phyloP scores from a whole-genome alignment of 2,113 vertebrate genomes.

The Cyanistes caeruleus region DNA sequence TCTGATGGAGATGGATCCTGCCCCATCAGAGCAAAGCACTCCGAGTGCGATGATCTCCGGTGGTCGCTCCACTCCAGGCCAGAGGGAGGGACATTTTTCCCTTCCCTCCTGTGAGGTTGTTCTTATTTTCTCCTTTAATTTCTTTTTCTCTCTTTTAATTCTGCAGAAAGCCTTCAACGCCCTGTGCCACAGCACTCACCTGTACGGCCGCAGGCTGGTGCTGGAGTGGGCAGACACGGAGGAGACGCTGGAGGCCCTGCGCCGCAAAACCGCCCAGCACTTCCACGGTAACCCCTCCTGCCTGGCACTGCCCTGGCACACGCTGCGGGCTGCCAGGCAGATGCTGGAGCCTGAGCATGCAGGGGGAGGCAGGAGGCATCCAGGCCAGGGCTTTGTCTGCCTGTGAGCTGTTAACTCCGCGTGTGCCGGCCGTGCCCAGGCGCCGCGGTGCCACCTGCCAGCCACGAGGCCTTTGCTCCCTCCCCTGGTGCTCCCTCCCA shows the following conservation, averaged over 20 bases:
- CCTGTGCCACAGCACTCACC: slow-evolving; percentile 95
- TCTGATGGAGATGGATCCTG: slow-evolving; percentile 43
- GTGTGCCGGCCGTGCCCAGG: background rate
- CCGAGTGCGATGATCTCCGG: background rate
- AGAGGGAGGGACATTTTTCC: background rate
- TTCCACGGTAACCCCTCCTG: slow-evolving; percentile 84
- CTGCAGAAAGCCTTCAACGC: slow-evolving; percentile 90
- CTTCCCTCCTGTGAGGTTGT: background rate
- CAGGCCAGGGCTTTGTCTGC: background rate
- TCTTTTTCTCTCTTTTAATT: background rate
- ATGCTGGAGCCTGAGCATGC: background rate
- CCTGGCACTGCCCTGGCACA: background rate
- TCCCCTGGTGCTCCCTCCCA: fast-evolving
- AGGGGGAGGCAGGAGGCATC: background rate
- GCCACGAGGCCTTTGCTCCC: background rate
- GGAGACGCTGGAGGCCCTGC: slow-evolving; percentile 86
- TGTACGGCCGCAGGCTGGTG: slow-evolving; percentile 93
- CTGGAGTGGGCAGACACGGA: slow-evolving; percentile 93
- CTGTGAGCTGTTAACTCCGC: background rate
- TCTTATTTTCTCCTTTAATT: background rate
- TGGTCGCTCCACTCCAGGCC: background rate
- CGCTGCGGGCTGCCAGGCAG: background rate
- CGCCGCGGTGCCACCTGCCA: background rate
- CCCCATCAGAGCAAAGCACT: background rate
- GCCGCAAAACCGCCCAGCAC: slow-evolving; percentile 88